Conservation (phyloP, 2,797 vertebrate species). For the Peromyscus eremicus region DNA sequence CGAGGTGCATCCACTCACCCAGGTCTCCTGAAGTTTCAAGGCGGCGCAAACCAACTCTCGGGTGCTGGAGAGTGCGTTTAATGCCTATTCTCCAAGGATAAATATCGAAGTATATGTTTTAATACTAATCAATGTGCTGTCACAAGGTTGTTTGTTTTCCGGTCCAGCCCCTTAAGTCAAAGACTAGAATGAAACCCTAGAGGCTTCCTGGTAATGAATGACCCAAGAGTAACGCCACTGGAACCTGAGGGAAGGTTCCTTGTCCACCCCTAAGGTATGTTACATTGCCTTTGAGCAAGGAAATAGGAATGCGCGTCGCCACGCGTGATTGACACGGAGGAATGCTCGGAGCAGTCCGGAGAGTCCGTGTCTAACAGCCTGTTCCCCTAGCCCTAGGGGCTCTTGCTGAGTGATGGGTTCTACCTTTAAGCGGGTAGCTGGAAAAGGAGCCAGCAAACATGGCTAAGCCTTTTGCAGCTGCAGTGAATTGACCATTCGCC, state of each 20-base stretch:
- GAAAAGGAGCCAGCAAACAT: constrained; percentile 73
- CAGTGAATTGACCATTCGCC: constrained; percentile 59
- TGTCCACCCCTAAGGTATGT: background rate
- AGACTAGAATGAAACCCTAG: background rate
- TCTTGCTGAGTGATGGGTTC: constrained; percentile 8
- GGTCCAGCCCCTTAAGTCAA: background rate
- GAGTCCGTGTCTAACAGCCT: background rate
- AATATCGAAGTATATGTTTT: background rate
- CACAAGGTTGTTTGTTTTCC: background rate
- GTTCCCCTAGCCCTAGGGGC: background rate
- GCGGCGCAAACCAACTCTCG: constrained; percentile 51
- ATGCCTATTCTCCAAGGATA: constrained; percentile 3
- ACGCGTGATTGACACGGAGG: background rate
- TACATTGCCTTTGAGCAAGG: background rate
- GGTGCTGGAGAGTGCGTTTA: background rate
- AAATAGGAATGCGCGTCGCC: background rate
- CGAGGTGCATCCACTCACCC: background rate
- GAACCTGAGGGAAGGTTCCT: background rate
- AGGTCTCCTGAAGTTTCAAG: constrained; percentile 65
- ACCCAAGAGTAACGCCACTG: background rate
- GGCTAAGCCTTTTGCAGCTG: constrained; percentile 78
- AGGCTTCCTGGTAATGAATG: constrained; percentile 31
- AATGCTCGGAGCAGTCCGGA: background rate
- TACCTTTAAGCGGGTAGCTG: constrained; percentile 62
- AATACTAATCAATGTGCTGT: background rate